Conservation (phyloP, 2,888 invertebrate species). For the Aporophyla lueneburgensis region DNA sequence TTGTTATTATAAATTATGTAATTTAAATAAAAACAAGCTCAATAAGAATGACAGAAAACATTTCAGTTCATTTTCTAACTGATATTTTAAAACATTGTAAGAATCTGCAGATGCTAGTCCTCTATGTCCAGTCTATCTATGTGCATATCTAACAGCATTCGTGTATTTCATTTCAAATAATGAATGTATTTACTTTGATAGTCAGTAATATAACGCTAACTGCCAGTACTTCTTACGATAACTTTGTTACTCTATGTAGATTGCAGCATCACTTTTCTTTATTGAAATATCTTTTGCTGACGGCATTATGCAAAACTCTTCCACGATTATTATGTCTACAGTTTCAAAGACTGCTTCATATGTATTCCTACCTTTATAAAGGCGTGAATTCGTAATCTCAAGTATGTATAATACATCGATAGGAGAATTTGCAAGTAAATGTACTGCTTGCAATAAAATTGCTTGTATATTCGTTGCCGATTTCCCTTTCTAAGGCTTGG, state of each 20-base stretch:
- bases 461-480: slow-evolving; percentile 53
- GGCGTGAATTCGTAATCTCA: slow-evolving; percentile 16
- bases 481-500: slow-evolving; percentile 69
- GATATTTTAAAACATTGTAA: slow-evolving; percentile 20
- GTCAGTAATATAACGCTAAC: slow-evolving; percentile 44
- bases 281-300: slow-evolving; percentile 22
- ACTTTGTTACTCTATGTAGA: slow-evolving; percentile 23
- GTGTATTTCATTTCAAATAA: slow-evolving; percentile 46
- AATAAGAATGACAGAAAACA: not conserved
- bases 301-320: slow-evolving; percentile 29
- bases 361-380: slow-evolving; percentile 41
- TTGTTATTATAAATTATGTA: too few species aligned
- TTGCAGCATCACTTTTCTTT: slow-evolving; percentile 29
- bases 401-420: slow-evolving; percentile 38
- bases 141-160: slow-evolving; percentile 51
- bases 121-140: slow-evolving; percentile 34
- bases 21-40: not conserved
- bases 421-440: slow-evolving; percentile 61
- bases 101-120: slow-evolving; percentile 21
- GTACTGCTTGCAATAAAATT: slow-evolving; percentile 60
- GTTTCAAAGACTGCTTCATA: slow-evolving; percentile 16
- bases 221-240: slow-evolving; percentile 29
- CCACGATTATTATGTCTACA: slow-evolving; percentile 7
- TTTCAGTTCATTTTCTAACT: slow-evolving; percentile 19
- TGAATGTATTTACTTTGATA: slow-evolving; percentile 45